These are phyloP conservation scores for Leucosticte australis DNA, from an alignment of 2,113 vertebrate genomes.

Conservation along the genomic window DNA sequence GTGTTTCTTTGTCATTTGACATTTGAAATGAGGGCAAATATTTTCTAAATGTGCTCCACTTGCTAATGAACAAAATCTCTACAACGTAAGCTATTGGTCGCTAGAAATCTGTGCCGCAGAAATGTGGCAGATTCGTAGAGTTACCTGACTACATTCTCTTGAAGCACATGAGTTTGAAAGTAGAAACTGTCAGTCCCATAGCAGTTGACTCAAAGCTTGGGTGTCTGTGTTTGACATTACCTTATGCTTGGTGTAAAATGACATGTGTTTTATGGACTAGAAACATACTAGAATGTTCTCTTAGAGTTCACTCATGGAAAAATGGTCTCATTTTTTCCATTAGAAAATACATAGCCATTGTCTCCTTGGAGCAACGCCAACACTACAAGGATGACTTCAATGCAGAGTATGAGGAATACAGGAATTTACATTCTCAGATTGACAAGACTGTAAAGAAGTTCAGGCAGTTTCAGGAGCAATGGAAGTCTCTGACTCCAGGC, in stretches of 20 bases:
- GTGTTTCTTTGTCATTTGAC: background rate
- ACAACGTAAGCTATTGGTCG: background rate
- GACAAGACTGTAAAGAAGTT: too few relatives aligned
- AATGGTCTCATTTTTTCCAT: background rate
- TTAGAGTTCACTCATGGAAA: background rate
- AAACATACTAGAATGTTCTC: background rate
- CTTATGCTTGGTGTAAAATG: background rate
- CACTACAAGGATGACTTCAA: too few relatives aligned
- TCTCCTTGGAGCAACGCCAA: too few relatives aligned
- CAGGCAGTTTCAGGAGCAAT: too few relatives aligned
- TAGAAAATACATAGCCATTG: slow-evolving; percentile 84
- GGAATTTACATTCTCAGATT: too few relatives aligned
- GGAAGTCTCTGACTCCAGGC: too few relatives aligned
- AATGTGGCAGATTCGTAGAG: background rate
- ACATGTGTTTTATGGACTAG: background rate
- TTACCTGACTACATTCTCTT: background rate
- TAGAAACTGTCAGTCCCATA: background rate
- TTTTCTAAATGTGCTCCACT: too few relatives aligned
- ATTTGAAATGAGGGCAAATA: too few relatives aligned
- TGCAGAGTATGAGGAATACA: too few relatives aligned
- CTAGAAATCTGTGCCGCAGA: background rate
- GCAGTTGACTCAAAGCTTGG: fast-evolving
- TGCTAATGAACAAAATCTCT: background rate
- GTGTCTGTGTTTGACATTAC: background rate
- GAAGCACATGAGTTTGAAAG: fast-evolving